Conservation (phyloP, 2,797 vertebrate genomes). For the Intellagama lesueurii region DNA sequence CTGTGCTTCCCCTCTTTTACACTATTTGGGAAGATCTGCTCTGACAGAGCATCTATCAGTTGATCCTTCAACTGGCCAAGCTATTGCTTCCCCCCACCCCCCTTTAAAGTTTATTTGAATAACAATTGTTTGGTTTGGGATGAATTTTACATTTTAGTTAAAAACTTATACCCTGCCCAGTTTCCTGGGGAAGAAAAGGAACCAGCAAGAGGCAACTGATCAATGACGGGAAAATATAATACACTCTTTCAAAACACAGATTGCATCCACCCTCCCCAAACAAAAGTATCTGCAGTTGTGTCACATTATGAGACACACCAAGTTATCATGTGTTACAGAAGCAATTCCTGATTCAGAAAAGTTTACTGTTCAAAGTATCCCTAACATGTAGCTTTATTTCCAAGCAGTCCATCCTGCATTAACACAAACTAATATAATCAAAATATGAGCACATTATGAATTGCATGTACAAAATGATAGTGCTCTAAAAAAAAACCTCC, state of each 20-base stretch:
- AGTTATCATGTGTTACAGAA: background rate
- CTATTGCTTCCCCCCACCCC: background rate
- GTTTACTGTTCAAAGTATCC: background rate
- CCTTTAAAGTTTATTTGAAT: no score
- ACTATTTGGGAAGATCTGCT: background rate
- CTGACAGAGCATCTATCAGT: background rate
- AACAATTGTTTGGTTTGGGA: background rate
- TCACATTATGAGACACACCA: background rate
- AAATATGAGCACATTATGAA: conserved; percentile 3
- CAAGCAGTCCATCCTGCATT: conserved; percentile 41
- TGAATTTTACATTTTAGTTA: background rate
- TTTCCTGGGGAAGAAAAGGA: background rate
- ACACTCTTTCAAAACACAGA: background rate
- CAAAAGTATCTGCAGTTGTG: background rate
- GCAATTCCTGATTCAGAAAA: background rate
- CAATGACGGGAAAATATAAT: background rate
- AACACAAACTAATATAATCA: conserved; percentile 32
- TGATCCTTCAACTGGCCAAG: background rate
- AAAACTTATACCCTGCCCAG: background rate
- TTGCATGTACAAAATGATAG: background rate
- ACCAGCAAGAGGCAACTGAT: background rate
- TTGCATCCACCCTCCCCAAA: background rate
- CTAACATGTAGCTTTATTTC: conserved; percentile 41
- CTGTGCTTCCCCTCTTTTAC: background rate
- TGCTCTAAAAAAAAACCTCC: background rate